Base-by-base conservation (phyloP, 1,140 invertebrate species). In the Dermatophagoides farinae region DNA sequence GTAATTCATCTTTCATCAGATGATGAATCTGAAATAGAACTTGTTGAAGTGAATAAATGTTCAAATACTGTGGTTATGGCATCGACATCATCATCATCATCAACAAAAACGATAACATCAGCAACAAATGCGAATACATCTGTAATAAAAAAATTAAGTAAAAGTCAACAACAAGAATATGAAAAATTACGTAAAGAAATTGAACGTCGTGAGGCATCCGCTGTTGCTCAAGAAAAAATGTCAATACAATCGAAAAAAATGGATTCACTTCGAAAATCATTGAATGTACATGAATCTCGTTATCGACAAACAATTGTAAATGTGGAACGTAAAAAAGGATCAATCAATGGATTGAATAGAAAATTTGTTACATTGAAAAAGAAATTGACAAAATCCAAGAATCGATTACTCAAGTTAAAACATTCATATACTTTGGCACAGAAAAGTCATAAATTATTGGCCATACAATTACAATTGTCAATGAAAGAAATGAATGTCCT, bases 101-200 rank as follows among this genome's bases (percentile, higher is more conserved):
- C 31, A 8, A 31, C 31, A 31, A 31, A 31, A 31, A 4, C 31
- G n/a, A n/a, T n/a, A 31, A 2, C 31, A 2, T 8, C 8, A 31
- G 8, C 31, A 31, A 31, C 31, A 31, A 31, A 31, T 31, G 8
- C 2, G 31, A 31, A 31, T 31, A 31, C 8, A 31, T 31, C 31
- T 4, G 2, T 39, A 2, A 55, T 55, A 12, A 14, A 37, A 10
- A 57, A 57, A 46, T 18, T 62, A 11, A 60, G 40, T 12, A 41
- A 18, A 16, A 22, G n/a, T 16, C 52, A 62, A 47, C 52, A 57
- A 61, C 22, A 25, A 23, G 61, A 62, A 39, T 62, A 61, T 61
- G 43, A 51, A 22, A 61, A 62, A 54, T 20, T 62, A 20, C 62
- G 62, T 37, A 23, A 12, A 10, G 55, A 62, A 51, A 60, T 62